A percentile compares a stretch with the other conserved stretches of the same genome.
phyloP scores from a whole-genome alignment of 2,797 vertebrate genomes.

The Syngnathus rostellatus region DNA sequence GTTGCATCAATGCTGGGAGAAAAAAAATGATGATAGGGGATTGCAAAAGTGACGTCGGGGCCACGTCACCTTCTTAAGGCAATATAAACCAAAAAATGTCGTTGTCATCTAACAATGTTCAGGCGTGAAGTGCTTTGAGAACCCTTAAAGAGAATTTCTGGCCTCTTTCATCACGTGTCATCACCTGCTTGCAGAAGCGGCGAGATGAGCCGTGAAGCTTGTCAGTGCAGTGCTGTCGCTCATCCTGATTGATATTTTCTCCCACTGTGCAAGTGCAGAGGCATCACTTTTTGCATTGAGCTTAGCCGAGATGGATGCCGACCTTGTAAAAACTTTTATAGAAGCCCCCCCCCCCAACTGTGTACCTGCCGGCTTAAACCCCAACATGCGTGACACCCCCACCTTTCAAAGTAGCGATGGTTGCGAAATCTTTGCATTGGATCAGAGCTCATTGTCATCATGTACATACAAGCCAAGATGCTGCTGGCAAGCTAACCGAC shows the following conservation, averaged over 20 bases:
- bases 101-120: not conserved
- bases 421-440: too few species aligned
- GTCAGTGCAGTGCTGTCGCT: slow-evolving; percentile 9
- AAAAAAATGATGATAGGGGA: too few species aligned
- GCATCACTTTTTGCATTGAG: slow-evolving; percentile 12
- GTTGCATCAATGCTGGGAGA: too few species aligned
- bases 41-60: too few species aligned
- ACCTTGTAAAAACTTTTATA: slow-evolving; percentile 34
- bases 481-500: too few species aligned
- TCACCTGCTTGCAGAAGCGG: slow-evolving; percentile 3
- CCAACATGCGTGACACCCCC: too few species aligned
- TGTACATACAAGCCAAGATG: too few species aligned
- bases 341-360: slow-evolving; percentile 7
- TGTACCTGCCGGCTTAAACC: too few species aligned
- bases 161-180: not conserved
- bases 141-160: not conserved
- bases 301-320: slow-evolving; percentile 14
- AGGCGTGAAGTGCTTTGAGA: not conserved
- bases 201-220: slow-evolving; percentile 9
- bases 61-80: too few species aligned
- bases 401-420: too few species aligned
- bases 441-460: too few species aligned
- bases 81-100: too few species aligned
- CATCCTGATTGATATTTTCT: slow-evolving; percentile 15
- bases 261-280: slow-evolving; percentile 18